Percentiles rank a stretch among this genome's conserved stretches.
These are phyloP conservation scores for Beris chalybata DNA, from an alignment of 2,888 invertebrate genomes.

Conservation along the genomic window DNA sequence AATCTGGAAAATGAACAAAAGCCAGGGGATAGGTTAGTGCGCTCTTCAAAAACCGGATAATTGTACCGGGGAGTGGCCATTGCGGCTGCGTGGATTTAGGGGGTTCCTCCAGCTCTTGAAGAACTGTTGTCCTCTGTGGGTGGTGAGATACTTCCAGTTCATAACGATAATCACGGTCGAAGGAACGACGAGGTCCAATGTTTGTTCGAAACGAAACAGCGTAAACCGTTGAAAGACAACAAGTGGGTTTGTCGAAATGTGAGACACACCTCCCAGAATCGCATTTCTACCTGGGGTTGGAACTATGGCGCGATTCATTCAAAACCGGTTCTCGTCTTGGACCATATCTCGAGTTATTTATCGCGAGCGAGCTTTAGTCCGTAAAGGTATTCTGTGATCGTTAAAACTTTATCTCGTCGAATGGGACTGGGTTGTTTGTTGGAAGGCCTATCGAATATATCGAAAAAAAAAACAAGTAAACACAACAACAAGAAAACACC, in stretches of 20 bases:
- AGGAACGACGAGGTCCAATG: neutral
- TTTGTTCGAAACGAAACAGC: neutral
- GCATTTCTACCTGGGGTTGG: slow-evolving; percentile 22
- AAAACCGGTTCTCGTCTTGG: slow-evolving; percentile 44
- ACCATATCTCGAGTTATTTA: slow-evolving; percentile 39
- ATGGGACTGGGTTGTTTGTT: no score
- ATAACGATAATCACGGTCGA: no score
- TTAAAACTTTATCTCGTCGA: slow-evolving; percentile 21
- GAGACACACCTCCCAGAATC: slow-evolving; percentile 14
- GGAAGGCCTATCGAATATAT: no score
- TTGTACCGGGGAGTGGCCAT: slow-evolving; percentile 1
- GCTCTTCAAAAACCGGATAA: neutral
- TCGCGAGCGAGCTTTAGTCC: slow-evolving; percentile 21
- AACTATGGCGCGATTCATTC: slow-evolving; percentile 39
- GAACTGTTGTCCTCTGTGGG: neutral
- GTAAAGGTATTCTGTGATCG: slow-evolving; percentile 35
- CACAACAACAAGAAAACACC: no score
- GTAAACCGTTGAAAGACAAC: slow-evolving; percentile 1
- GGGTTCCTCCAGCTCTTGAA: neutral
- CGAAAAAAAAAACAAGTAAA: no score
- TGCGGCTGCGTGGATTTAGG: slow-evolving; percentile 10
- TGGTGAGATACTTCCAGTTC: slow-evolving; percentile 12
- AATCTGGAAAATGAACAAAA: slow-evolving; percentile 32
- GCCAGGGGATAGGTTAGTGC: slow-evolving; percentile 33
- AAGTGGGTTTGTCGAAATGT: slow-evolving; percentile 10